Evolutionary conservation across 2,888 invertebrate species (phyloP).

Genomic region (Machimus rusticus): DNA sequence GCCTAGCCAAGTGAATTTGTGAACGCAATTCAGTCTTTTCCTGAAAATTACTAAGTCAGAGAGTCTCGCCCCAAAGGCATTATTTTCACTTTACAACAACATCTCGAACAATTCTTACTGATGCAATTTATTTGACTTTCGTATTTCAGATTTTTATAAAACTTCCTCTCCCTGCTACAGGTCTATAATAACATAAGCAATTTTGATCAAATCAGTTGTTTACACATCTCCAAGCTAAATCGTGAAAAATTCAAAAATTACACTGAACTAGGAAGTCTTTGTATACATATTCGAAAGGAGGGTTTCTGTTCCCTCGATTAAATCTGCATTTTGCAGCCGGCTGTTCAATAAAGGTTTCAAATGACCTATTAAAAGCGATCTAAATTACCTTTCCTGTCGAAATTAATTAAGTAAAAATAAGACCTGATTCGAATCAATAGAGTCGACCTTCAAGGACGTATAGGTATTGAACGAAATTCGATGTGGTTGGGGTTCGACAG

Average conservation of each 20-base stretch:
- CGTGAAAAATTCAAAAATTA: neutral
- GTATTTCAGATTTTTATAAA: neutral
- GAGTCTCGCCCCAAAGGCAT: neutral
- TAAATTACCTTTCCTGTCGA: neutral
- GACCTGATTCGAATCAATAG: neutral
- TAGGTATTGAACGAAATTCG: neutral
- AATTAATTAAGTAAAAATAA: neutral
- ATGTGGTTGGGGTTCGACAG: neutral
- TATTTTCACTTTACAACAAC: neutral
- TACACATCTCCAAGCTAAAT: neutral
- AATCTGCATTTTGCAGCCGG: neutral
- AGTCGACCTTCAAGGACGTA: neutral
- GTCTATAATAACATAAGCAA: neutral
- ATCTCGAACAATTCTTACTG: neutral
- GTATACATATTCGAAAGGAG: neutral
- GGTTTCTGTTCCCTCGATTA: neutral
- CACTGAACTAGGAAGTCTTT: neutral
- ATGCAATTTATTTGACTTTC: neutral
- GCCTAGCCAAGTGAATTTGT: neutral
- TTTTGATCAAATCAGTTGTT: neutral
- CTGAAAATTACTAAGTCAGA: neutral
- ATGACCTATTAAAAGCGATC: neutral
- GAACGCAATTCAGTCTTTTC: neutral
- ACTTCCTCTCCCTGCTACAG: neutral
- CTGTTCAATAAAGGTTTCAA: neutral